phyloP scores from a whole-genome alignment of 2,113 vertebrate species.

The Heliornis fulica region DNA sequence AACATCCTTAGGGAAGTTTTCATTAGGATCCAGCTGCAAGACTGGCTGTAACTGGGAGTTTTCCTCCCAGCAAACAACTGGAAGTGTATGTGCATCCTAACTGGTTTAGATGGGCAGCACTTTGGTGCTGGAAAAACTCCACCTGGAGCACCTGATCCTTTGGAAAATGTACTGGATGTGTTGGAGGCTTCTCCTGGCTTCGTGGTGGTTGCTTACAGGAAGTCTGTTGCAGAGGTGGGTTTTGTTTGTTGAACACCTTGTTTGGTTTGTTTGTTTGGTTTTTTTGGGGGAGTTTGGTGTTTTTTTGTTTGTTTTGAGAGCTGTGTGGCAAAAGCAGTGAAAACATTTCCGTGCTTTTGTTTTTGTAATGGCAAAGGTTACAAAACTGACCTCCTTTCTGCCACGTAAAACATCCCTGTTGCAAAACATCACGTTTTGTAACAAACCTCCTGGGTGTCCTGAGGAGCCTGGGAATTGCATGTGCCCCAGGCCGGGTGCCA shows the following conservation, averaged over 20 bases:
- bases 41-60: neutral
- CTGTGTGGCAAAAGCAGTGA: neutral
- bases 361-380: neutral
- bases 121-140: neutral
- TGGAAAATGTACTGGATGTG: neutral
- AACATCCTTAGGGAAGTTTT: neutral
- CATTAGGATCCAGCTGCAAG: neutral
- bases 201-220: neutral
- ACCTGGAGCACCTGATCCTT: neutral
- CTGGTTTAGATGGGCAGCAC: neutral
- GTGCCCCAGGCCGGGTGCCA: neutral
- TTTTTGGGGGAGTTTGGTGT: neutral
- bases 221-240: neutral
- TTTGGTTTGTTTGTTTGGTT: neutral
- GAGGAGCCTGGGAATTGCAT: neutral
- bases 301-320: neutral
- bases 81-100: rapidly evolving
- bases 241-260: neutral
- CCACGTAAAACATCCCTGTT: rapidly evolving
- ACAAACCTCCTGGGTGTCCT: neutral
- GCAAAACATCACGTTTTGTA: neutral
- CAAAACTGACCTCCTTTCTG: neutral
- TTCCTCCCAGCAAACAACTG: neutral
- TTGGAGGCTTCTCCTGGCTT: neutral
- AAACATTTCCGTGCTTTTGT: neutral